Evolutionary conservation across 2,113 vertebrate species (phyloP).

Genomic region (Caranx ignobilis): DNA sequence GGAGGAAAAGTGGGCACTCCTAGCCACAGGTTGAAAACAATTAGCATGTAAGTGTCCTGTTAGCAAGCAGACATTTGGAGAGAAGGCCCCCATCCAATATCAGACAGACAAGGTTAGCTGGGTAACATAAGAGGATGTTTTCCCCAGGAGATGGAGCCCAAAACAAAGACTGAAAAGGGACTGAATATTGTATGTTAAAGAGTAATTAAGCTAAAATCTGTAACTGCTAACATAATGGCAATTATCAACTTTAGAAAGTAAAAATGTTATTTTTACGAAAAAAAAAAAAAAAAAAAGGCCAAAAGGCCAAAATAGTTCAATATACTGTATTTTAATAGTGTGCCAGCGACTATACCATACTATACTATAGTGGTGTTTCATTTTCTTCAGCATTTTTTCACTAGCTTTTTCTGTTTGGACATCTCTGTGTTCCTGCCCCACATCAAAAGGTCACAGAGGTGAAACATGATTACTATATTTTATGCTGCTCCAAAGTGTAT

Average conservation of each 20-base stretch:
- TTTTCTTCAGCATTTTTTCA: neutral
- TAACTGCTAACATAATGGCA: neutral
- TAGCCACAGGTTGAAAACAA: no score
- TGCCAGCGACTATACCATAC: neutral
- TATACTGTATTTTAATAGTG: neutral
- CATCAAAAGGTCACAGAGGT: neutral
- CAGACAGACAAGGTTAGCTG: no score
- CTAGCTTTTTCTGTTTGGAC: neutral
- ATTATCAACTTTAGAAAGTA: neutral
- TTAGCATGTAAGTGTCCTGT: no score
- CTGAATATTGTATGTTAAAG: neutral
- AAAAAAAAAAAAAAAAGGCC: no score
- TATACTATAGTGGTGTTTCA: neutral
- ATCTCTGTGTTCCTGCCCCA: neutral
- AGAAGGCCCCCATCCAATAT: no score
- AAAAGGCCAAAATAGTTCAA: neutral
- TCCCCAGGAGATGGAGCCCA: neutral
- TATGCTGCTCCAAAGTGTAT: conserved; percentile 19
- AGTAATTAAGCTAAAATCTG: neutral
- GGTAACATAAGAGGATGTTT: neutral
- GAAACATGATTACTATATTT: neutral
- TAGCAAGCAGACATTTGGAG: no score
- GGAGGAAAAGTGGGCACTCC: no score
- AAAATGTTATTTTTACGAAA: neutral
- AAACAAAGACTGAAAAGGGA: neutral